phyloP scores from a whole-genome alignment of 2,113 vertebrate genomes.

The Ictalurus furcatus region DNA sequence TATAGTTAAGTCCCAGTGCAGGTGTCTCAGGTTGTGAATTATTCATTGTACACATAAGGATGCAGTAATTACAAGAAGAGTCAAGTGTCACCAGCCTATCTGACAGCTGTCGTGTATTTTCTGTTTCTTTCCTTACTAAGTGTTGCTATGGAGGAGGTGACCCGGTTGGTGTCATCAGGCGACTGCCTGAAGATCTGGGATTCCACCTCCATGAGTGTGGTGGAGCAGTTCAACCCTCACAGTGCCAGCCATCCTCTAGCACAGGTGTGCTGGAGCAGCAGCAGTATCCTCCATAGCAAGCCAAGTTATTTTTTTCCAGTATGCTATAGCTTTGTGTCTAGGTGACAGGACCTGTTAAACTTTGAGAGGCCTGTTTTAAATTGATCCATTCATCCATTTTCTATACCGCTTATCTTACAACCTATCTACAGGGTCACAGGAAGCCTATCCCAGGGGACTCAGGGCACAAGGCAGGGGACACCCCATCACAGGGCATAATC shows the following conservation, averaged over 20 bases:
- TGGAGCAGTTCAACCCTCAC: conserved; percentile 95
- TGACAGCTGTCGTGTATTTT: conserved; percentile 38
- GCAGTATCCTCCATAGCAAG: conserved; percentile 86
- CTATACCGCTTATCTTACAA: too few species aligned
- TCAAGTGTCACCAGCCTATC: not conserved
- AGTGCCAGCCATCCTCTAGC: conserved; percentile 75
- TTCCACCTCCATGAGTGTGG: conserved; percentile 78
- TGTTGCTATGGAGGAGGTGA: conserved; percentile 86
- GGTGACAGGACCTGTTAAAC: not conserved
- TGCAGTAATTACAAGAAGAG: not conserved
- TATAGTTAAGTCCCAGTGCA: not conserved
- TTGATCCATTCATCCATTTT: too few species aligned
- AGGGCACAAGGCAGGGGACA: too few species aligned
- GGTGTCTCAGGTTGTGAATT: not conserved
- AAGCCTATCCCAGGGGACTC: too few species aligned
- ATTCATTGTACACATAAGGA: not conserved
- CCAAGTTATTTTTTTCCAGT: not conserved
- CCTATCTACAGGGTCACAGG: too few species aligned
- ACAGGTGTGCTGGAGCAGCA: conserved; percentile 90
- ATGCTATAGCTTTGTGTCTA: not conserved
- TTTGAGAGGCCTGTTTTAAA: not conserved
- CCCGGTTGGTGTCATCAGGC: conserved; percentile 87
- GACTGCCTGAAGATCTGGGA: conserved; percentile 97
- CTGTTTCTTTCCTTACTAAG: conserved; percentile 57
- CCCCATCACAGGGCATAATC: too few species aligned